phyloP scores from a whole-genome alignment of 1,140 invertebrate genomes.

The Wiebesia pumilae region DNA sequence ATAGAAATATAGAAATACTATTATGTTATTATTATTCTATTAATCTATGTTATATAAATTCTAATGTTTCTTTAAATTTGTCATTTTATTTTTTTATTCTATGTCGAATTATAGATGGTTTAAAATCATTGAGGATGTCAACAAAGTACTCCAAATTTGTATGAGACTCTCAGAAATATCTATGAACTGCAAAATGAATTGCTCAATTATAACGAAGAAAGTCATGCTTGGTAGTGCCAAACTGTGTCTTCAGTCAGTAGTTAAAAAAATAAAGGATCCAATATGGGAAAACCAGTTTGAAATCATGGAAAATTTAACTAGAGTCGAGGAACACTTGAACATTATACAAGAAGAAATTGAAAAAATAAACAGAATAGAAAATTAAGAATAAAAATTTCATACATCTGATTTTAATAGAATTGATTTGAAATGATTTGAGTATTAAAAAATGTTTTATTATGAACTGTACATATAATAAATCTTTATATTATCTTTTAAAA shows the following conservation, averaged over 20 bases:
- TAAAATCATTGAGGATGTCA: constrained; percentile 73
- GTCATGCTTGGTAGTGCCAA: constrained; percentile 78
- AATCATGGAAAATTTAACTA: constrained; percentile 57
- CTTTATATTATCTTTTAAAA: constrained; percentile 34
- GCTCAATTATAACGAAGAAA: constrained; percentile 66
- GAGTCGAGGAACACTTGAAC: constrained; percentile 58
- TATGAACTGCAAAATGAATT: constrained; percentile 63
- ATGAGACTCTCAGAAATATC: constrained; percentile 70
- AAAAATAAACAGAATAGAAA: constrained; percentile 33
- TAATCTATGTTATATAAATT: no score
- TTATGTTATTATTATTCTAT: no score
- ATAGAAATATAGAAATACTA: no score
- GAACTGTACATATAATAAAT: constrained; percentile 21
- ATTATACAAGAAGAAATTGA: constrained; percentile 56
- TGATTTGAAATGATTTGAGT: neutral
- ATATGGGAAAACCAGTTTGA: constrained; percentile 69
- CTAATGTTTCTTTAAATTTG: neutral
- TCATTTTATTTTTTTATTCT: neutral
- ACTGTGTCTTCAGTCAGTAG: constrained; percentile 76
- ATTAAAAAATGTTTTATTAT: constrained; percentile 31
- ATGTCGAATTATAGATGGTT: constrained; percentile 74
- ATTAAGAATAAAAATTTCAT: neutral
- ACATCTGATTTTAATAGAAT: neutral
- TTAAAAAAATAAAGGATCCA: constrained; percentile 75
- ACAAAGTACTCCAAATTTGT: constrained; percentile 74